These are phyloP conservation scores for Anarrhichthys ocellatus DNA, from an alignment of 2,113 vertebrate species.

Conservation along the genomic window DNA sequence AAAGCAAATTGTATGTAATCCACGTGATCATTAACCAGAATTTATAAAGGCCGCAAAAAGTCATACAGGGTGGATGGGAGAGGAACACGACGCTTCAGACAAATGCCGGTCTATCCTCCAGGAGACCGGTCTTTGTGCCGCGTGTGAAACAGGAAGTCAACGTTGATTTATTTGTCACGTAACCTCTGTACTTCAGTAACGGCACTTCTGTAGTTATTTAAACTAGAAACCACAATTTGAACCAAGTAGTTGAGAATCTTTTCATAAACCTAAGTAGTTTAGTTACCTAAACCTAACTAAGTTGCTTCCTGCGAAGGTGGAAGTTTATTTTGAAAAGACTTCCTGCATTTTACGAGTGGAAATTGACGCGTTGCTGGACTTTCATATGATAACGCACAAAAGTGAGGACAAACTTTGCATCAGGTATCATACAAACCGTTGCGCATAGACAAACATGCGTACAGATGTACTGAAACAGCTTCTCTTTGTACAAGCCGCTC, in stretches of 20 bases:
- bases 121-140: too few relatives aligned
- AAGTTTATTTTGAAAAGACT: neutral
- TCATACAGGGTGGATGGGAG: too few relatives aligned
- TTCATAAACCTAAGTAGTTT: too few relatives aligned
- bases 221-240: neutral
- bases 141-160: neutral
- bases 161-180: neutral
- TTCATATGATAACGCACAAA: neutral
- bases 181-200: neutral
- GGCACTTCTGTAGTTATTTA: neutral
- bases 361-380: neutral
- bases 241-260: too few relatives aligned
- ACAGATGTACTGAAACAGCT: neutral
- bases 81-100: neutral
- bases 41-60: neutral
- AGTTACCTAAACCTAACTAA: neutral
- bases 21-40: neutral
- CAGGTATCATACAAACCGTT: neutral
- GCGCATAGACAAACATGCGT: neutral
- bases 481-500: constrained; percentile 4
- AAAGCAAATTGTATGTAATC: neutral
- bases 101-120: neutral
- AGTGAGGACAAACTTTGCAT: neutral
- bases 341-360: neutral
- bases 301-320: neutral